phyloP scores from a whole-genome alignment of 2,797 vertebrate genomes.

The Ciconia nigra region DNA sequence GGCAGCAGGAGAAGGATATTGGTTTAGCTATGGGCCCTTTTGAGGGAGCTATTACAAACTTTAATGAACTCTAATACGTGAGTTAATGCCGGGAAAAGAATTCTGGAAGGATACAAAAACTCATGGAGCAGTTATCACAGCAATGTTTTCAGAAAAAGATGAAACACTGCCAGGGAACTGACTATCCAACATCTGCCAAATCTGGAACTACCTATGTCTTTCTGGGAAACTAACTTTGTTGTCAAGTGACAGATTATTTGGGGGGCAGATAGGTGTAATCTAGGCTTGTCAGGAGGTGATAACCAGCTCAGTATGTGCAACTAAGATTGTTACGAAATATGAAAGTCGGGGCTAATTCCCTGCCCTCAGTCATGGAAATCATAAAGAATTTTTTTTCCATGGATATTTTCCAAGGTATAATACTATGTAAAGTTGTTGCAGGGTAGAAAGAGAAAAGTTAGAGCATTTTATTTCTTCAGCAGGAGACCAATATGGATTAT shows the following conservation, averaged over 20 bases:
- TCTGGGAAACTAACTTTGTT: background rate
- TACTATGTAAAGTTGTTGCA: background rate
- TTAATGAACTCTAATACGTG: background rate
- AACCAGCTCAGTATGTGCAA: background rate
- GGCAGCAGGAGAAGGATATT: background rate
- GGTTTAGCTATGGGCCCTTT: background rate
- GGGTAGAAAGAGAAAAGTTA: background rate
- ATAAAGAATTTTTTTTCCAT: background rate
- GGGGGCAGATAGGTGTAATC: fast-evolving
- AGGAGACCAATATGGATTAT: background rate
- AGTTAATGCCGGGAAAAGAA: background rate
- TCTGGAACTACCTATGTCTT: background rate
- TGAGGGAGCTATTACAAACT: background rate
- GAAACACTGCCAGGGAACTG: background rate
- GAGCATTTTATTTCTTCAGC: background rate
- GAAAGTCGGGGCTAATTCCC: background rate
- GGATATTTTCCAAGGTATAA: background rate
- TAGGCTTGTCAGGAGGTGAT: background rate
- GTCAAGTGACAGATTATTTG: background rate
- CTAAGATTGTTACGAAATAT: background rate
- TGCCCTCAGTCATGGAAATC: background rate
- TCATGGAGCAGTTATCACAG: background rate
- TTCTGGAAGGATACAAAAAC: background rate
- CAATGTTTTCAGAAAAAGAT: background rate
- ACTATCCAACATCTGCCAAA: background rate